Evolutionary conservation across 2,888 invertebrate species (phyloP), one percentile per base, ranked within the genome.

Genomic region (Napeogenes inachia): DNA sequence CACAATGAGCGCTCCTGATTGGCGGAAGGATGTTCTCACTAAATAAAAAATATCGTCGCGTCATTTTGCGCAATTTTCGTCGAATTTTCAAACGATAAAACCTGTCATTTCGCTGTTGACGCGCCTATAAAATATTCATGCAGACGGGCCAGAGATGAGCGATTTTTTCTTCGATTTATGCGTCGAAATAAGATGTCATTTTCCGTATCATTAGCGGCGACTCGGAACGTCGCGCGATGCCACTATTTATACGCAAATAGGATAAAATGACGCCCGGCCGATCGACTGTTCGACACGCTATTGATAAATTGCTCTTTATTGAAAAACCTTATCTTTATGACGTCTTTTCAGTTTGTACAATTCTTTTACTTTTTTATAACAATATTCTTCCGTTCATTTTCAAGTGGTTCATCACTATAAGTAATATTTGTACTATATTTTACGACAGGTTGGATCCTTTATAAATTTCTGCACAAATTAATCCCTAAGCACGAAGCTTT

Each of bases 161-260:
- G 88, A 86, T 87, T 89, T 89, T 90, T 90, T 90, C 89, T 89
- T 89, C 89, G 89, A 89, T 89, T 89, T 87, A 82, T 85, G 85
- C 87, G 80, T 85, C 87, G 87, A 86, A 91, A 91, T 91, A 91
- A 90, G 91, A 90, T 88, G 90, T 90, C 90, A 91, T 91, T 91
- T 91, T 91, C 91, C 91, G 89, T 88, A 83, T 91, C 91, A 91
- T 91, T 91, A 91, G 89, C 91, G 85, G 77, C 85, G 85, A 82
- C 80, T 81, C 79, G 84, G 82, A 82, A 82, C 85, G 82, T 76
- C 82, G 79, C 68, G 69, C 84, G 83, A 81, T 77, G 84, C 80
- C 89, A 90, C 90, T 90, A 90, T 90, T 89, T 89, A 89, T 88
- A 89, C 89, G 88, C 88, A 89, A 89, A 89, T 90, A 88, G 87